A percentile compares a stretch with the other conserved stretches of the same genome.
These are phyloP conservation scores for Teleogryllus occipitalis DNA, from an alignment of 1,140 invertebrate species.

Conservation along the genomic window DNA sequence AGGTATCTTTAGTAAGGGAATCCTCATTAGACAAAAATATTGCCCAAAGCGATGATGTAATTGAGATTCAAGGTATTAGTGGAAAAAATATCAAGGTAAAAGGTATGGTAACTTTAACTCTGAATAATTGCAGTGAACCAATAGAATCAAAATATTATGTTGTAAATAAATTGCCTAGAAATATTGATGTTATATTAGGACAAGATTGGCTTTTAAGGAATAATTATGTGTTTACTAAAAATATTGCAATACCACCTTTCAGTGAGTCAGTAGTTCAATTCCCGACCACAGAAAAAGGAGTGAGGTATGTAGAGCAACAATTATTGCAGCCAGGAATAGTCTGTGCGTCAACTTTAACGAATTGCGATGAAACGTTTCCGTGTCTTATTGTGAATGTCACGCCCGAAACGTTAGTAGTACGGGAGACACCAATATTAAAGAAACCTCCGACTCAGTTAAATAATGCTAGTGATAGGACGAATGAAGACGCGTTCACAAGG, in stretches of 20 bases:
- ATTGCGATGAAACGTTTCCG: not conserved
- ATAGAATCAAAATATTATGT: not conserved
- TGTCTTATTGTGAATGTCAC: not conserved
- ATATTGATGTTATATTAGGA: not conserved
- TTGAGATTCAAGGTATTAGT: not conserved
- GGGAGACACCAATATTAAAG: too few species aligned
- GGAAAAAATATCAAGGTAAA: not conserved
- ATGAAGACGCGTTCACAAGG: too few species aligned
- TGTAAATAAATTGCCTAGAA: not conserved
- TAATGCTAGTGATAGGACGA: too few species aligned
- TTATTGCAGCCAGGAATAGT: not conserved
- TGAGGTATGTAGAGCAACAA: not conserved
- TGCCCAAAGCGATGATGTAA: not conserved
- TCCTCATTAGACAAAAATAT: not conserved
- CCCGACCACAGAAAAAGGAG: not conserved
- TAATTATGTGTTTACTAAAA: not conserved
- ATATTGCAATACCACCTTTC: not conserved
- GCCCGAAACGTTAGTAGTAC: not conserved
- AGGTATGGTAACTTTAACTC: not conserved
- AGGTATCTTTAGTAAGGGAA: not conserved
- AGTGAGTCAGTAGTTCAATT: not conserved
- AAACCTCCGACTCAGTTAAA: too few species aligned
- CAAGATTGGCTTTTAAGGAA: not conserved
- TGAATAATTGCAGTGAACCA: not conserved
- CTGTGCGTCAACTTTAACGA: not conserved